Conservation (phyloP, 2,888 invertebrate genomes). For the Lymantria dispar region DNA sequence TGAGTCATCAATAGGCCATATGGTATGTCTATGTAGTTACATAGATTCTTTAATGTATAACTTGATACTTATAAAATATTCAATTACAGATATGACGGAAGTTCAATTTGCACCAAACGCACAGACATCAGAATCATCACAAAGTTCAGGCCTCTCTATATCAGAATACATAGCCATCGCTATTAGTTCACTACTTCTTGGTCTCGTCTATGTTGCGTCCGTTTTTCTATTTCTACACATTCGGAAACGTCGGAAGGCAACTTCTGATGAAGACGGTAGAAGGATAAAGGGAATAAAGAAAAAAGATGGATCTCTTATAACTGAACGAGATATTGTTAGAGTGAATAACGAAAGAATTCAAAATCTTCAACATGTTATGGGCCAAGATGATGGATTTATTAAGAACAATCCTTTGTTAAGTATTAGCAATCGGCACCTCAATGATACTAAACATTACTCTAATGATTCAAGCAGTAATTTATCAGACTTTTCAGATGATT, state of each 20-base stretch:
- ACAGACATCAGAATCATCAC: constrained; percentile 78
- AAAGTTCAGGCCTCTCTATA: constrained; percentile 84
- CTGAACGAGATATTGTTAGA: constrained; percentile 70
- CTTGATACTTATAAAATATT: background rate
- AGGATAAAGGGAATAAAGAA: constrained; percentile 62
- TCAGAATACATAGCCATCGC: constrained; percentile 93
- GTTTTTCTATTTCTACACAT: constrained; percentile 92
- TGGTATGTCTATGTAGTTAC: too few species aligned
- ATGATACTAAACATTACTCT: constrained; percentile 66
- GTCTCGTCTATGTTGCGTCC: constrained; percentile 92
- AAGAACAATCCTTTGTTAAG: constrained; percentile 89
- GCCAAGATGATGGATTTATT: constrained; percentile 86
- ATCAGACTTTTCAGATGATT: constrained; percentile 84
- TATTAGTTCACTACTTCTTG: constrained; percentile 91
- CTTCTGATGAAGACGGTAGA: constrained; percentile 72
- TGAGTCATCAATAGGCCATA: too few species aligned
- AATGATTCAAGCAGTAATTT: constrained; percentile 83
- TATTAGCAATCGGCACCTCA: constrained; percentile 81
- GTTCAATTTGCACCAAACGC: constrained; percentile 88
- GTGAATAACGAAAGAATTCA: constrained; percentile 70
- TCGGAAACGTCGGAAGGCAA: constrained; percentile 83
- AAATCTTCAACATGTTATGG: constrained; percentile 64
- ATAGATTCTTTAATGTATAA: too few species aligned
- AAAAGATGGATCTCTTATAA: constrained; percentile 66
- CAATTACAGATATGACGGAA: constrained; percentile 87